Evolutionary conservation across 2,113 vertebrate species (phyloP), one percentile per base, ranked within the genome.

Genomic region (Perognathus longimembris): DNA sequence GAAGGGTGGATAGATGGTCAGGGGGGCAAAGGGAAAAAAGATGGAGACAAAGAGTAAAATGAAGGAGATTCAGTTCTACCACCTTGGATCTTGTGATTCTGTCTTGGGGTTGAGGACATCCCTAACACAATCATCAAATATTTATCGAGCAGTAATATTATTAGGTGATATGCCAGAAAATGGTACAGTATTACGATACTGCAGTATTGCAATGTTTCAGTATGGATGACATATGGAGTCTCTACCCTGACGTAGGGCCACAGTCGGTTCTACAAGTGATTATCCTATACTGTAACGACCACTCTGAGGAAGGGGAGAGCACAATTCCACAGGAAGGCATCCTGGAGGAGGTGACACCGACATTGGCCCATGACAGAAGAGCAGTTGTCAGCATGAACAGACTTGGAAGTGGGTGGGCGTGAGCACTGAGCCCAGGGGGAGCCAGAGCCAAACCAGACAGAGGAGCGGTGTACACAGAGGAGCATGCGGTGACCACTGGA

Each of bases 351-450:
- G 42, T 21, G 24, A 80, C 57, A 85, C 8, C 70, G 61, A 74
- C 80, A 63, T 54, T 69, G 67, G 88, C 54, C 24, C 64, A n/a
- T 42, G 85, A 90, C 66, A 9, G 40, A 79, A 93, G 64, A 81
- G 71, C 5, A 66, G 22, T 57, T 64, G 81, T 18, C 22, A 75
- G 50, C 18, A n/a, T 45, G 30, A 85, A 67, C 15, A 67, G 45
- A 45, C 24, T 15, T 40, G 15, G 54, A 14, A 32, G 0, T 4
- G 4, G 28, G 12, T 12, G 10, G 36, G 61, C 2, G 26, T 64
- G 70, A 81, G 88, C 14, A 11, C 30, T 14, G 57, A 64, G 24
- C 20, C 66, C 40, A 15, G 45, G 20, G 32, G 38, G 21, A 71
- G 57, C 73, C 40, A 18, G 77, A 75, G 70, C 45, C 71, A 45